Evolutionary conservation across 2,113 vertebrate species (phyloP).

Genomic region (Orthonyx spaldingii): DNA sequence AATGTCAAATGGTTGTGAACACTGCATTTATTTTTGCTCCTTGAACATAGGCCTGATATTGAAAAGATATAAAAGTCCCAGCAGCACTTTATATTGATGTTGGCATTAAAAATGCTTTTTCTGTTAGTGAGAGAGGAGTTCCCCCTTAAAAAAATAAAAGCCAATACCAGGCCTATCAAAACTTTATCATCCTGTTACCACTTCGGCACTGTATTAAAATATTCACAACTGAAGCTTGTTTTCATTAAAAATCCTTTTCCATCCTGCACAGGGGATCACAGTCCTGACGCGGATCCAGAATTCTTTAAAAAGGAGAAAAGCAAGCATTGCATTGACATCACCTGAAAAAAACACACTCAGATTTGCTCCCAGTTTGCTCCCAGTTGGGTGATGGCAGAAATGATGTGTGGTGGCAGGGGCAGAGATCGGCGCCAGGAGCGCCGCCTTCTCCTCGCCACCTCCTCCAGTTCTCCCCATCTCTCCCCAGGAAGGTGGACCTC

Average conservation of each 20-base stretch:
- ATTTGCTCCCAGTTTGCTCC: not conserved
- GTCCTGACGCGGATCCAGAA: not conserved
- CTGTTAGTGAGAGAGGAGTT: conserved; percentile 40
- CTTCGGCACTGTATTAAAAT: conserved; percentile 37
- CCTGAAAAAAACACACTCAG: not conserved
- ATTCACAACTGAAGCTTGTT: conserved; percentile 45
- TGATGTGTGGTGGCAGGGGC: not conserved
- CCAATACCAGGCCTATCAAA: conserved; percentile 51
- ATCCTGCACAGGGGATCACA: not conserved
- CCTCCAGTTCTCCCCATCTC: not conserved
- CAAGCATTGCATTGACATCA: not conserved
- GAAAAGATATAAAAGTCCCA: conserved; percentile 61
- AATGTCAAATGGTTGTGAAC: conserved; percentile 48
- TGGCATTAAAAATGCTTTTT: conserved; percentile 65
- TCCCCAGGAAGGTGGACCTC: not conserved
- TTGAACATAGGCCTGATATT: conserved; percentile 44
- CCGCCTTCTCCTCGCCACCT: not conserved
- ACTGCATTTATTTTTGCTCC: conserved; percentile 43
- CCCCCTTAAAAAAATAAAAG: conserved; percentile 61
- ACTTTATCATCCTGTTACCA: conserved; percentile 60
- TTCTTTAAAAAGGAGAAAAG: not conserved
- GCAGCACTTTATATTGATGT: conserved; percentile 62
- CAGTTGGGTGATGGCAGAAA: not conserved
- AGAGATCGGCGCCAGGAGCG: not conserved
- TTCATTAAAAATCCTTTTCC: conserved; percentile 61